These are phyloP conservation scores for Muscina levida DNA, from an alignment of 2,888 invertebrate species.

Conservation along the genomic window DNA sequence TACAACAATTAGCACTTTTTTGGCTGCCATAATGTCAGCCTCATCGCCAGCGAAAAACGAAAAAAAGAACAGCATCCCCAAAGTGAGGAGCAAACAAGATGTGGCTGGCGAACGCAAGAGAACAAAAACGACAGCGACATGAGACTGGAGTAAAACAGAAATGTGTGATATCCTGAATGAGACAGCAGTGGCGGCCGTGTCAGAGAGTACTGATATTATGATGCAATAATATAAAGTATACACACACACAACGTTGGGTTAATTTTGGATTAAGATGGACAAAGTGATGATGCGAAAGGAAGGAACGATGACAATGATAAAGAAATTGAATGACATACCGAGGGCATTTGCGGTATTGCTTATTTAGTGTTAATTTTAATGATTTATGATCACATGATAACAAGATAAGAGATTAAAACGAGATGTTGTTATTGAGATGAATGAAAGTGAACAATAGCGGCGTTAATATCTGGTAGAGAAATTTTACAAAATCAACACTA, in stretches of 20 bases:
- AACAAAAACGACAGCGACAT: constrained; percentile 44
- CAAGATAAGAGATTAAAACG: too few species aligned
- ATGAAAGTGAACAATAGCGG: too few species aligned
- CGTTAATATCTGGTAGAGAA: too few species aligned
- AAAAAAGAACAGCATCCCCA: neutral
- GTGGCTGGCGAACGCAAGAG: neutral
- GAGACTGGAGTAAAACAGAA: constrained; percentile 52
- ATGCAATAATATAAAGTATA: constrained; percentile 42
- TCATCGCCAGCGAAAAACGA: constrained; percentile 35
- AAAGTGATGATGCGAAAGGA: neutral
- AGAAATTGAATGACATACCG: too few species aligned
- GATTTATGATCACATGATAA: too few species aligned
- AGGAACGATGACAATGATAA: neutral
- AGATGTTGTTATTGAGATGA: too few species aligned
- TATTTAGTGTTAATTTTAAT: too few species aligned
- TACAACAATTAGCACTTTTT: constrained; percentile 65
- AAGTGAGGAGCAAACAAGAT: constrained; percentile 29
- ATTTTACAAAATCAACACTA: too few species aligned
- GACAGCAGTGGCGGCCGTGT: constrained; percentile 56
- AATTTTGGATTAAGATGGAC: neutral
- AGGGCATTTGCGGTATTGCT: too few species aligned
- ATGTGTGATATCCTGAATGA: constrained; percentile 65
- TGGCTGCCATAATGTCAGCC: constrained; percentile 61
- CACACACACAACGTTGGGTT: neutral
- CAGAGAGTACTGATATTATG: constrained; percentile 52